Percentiles rank a stretch among this genome's conserved stretches.
Evolutionary conservation across 2,888 invertebrate genomes (phyloP).

Genomic region (Drosophila limbata): DNA sequence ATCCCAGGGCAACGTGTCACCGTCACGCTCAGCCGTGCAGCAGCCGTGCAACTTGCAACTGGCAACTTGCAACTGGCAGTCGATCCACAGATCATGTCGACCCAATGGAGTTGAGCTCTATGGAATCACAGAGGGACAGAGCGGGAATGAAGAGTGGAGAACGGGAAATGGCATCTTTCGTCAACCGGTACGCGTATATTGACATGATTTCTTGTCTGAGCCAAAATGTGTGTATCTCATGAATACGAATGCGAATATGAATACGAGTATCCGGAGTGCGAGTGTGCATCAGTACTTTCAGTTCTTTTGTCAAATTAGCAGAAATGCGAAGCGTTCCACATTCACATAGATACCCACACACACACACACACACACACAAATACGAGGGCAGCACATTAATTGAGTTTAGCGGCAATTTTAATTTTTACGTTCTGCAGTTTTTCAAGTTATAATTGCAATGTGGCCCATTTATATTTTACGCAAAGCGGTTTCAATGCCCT

Average conservation of each 20-base stretch:
- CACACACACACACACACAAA: constrained; percentile 3
- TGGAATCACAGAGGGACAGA: not conserved
- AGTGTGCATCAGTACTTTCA: constrained; percentile 38
- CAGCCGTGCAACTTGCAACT: constrained; percentile 35
- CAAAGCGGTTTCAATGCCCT: constrained; percentile 45
- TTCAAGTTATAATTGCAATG: constrained; percentile 72
- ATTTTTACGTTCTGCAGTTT: constrained; percentile 70
- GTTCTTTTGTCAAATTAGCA: constrained; percentile 59
- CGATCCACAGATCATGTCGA: constrained; percentile 40
- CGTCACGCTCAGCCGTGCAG: constrained; percentile 74
- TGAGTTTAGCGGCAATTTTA: constrained; percentile 75
- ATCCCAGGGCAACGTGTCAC: constrained; percentile 72
- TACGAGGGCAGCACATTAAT: constrained; percentile 53
- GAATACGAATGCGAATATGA: constrained; percentile 27
- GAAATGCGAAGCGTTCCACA: constrained; percentile 41
- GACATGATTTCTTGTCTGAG: constrained; percentile 22
- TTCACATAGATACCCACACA: constrained; percentile 7
- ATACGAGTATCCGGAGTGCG: constrained; percentile 38
- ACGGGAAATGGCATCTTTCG: constrained; percentile 65
- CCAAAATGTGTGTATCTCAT: constrained; percentile 40
- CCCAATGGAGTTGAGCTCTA: constrained; percentile 20
- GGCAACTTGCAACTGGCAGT: constrained; percentile 16
- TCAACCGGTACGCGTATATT: constrained; percentile 60
- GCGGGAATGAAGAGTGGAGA: not conserved
- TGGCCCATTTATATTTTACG: constrained; percentile 76